A percentile compares a stretch with the other conserved stretches of the same genome.
These are phyloP conservation scores for Chamaetylas fuelleborni DNA, from an alignment of 2,113 vertebrate species.

Conservation along the genomic window DNA sequence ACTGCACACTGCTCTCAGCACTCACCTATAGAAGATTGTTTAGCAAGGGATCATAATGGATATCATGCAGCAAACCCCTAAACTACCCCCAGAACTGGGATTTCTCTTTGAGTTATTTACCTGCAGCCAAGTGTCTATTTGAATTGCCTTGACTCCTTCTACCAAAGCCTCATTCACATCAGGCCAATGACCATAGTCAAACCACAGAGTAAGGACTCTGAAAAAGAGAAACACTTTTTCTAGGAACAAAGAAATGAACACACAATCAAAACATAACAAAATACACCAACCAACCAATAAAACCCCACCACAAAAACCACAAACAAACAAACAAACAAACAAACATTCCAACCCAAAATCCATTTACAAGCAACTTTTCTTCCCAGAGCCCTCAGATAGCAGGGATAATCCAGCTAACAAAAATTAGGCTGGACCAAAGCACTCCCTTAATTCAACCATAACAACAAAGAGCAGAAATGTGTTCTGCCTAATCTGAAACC, in stretches of 20 bases:
- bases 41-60: not conserved
- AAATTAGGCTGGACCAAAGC: not conserved
- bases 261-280: not conserved
- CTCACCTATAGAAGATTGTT: not conserved
- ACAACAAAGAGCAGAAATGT: not conserved
- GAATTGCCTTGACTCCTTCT: conserved; percentile 98
- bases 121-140: conserved; percentile 99
- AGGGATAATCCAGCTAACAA: not conserved
- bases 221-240: not conserved
- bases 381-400: not conserved
- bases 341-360: not conserved
- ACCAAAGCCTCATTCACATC: conserved; percentile 97
- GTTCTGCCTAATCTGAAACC: not conserved
- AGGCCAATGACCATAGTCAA: conserved; percentile 98
- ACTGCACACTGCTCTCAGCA: not conserved
- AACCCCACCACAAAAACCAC: not conserved
- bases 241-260: rapidly evolving
- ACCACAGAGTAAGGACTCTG: conserved; percentile 97
- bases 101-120: conserved; percentile 63
- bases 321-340: not conserved
- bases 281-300: not conserved
- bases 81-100: not conserved
- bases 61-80: not conserved
- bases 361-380: not conserved
- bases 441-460: not conserved